phyloP scores from a whole-genome alignment of 2,797 vertebrate genomes.

The Schizopygopsis malacanthus region DNA sequence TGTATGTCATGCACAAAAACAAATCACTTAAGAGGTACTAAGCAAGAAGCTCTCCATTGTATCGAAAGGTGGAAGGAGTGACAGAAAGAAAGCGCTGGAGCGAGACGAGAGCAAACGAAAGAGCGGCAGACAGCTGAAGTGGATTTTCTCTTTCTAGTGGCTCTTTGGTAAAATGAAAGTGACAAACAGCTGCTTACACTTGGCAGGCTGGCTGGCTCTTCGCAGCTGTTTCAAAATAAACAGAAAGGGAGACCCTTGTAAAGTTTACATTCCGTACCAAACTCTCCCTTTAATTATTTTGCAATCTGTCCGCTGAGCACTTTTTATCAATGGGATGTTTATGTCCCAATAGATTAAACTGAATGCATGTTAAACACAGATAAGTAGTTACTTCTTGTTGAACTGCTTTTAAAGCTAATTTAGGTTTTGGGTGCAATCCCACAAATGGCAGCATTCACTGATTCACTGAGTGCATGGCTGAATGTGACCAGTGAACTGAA shows the following conservation, averaged over 20 bases:
- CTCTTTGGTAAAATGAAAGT: constrained; percentile 66
- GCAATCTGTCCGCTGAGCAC: constrained; percentile 80
- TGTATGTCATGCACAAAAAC: not conserved
- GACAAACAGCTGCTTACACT: constrained; percentile 83
- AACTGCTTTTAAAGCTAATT: constrained; percentile 69
- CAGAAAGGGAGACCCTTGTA: constrained; percentile 72
- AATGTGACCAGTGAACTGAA: constrained; percentile 32
- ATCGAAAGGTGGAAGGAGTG: not conserved
- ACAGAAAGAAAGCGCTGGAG: not conserved
- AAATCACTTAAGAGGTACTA: constrained; percentile 46
- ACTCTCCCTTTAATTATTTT: constrained; percentile 80
- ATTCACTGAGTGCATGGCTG: constrained; percentile 34
- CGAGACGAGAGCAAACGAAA: not conserved
- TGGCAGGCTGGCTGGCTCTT: constrained; percentile 80
- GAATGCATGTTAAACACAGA: constrained; percentile 79
- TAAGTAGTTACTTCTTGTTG: constrained; percentile 77
- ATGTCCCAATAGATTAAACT: constrained; percentile 77
- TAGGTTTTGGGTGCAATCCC: constrained; percentile 54
- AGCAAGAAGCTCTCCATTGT: not conserved
- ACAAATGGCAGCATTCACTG: constrained; percentile 49
- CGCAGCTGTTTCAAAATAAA: constrained; percentile 84
- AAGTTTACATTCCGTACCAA: constrained; percentile 78
- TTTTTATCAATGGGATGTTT: constrained; percentile 76
- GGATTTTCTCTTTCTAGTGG: constrained; percentile 65
- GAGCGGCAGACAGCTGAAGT: constrained; percentile 51